Evolutionary conservation across 2,797 vertebrate species (phyloP).

Genomic region (Cynopterus sphinx): DNA sequence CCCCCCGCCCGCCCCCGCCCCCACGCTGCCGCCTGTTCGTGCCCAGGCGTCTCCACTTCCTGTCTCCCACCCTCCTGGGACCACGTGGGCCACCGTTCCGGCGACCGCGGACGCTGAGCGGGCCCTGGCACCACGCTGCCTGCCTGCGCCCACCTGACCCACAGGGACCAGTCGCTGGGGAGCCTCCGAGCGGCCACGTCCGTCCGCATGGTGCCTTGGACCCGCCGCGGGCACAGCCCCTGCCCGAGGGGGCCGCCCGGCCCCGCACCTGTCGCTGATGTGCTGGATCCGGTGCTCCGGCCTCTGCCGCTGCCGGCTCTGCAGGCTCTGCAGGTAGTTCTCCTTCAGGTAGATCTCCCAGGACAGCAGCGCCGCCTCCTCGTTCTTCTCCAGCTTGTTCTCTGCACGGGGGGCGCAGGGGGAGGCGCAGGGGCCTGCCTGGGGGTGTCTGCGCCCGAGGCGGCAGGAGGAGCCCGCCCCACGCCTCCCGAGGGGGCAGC

Average conservation of each 20-base stretch:
- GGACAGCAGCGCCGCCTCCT: slow-evolving; percentile 92
- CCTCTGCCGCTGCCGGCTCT: slow-evolving; percentile 87
- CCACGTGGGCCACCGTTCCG: too few species aligned
- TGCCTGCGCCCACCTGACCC: not conserved
- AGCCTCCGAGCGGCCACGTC: not conserved
- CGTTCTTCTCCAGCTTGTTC: slow-evolving; percentile 86
- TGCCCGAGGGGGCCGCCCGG: accelerated
- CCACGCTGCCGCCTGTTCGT: too few species aligned
- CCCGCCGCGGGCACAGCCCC: accelerated
- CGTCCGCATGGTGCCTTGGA: accelerated
- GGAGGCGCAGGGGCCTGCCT: too few species aligned
- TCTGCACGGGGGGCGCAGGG: slow-evolving; percentile 80
- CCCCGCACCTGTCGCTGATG: slow-evolving; percentile 89
- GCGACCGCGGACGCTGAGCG: too few species aligned
- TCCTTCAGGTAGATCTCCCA: slow-evolving; percentile 97
- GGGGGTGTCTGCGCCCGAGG: not conserved
- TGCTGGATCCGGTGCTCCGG: slow-evolving; percentile 89
- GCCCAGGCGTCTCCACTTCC: too few species aligned
- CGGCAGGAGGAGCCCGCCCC: too few species aligned
- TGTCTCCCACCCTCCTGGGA: too few species aligned
- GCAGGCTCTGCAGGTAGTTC: slow-evolving; percentile 89
- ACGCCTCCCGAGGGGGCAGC: not conserved
- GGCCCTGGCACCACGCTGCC: accelerated
- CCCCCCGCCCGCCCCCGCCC: too few species aligned
- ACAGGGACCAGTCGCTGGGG: not conserved